Conservation (phyloP, 2,113 vertebrate genomes). For the Neolamprologus sp. region DNA sequence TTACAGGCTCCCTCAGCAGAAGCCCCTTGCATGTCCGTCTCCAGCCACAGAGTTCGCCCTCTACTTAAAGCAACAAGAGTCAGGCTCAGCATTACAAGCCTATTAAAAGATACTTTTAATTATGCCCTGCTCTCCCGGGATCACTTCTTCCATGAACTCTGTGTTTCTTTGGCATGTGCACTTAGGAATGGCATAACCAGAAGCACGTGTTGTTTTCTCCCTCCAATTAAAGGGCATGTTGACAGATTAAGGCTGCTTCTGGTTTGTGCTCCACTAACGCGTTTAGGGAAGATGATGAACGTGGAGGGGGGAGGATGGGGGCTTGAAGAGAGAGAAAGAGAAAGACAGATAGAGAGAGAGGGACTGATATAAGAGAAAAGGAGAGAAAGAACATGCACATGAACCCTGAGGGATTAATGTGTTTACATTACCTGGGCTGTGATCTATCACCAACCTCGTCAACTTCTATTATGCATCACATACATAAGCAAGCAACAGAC, state of each 20-base stretch:
- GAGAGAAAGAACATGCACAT: constrained; percentile 45
- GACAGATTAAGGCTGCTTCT: constrained; percentile 69
- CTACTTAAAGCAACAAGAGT: constrained; percentile 73
- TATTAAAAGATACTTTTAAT: constrained; percentile 69
- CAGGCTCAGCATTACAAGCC: constrained; percentile 64
- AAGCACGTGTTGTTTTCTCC: constrained; percentile 65
- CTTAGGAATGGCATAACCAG: constrained; percentile 60
- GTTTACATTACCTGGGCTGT: constrained; percentile 72
- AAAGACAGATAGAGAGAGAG: background rate
- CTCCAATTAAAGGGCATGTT: constrained; percentile 73
- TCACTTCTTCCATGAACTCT: constrained; percentile 50
- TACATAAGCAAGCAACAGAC: constrained; percentile 59
- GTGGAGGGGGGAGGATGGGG: background rate
- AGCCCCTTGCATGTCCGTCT: constrained; percentile 55
- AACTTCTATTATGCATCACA: constrained; percentile 66
- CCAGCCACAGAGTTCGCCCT: constrained; percentile 62
- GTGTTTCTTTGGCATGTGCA: constrained; percentile 53
- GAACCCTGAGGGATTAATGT: constrained; percentile 69
- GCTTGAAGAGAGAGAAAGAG: background rate
- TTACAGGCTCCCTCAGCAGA: constrained; percentile 68
- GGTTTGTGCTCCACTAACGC: constrained; percentile 68
- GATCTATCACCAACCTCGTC: constrained; percentile 73
- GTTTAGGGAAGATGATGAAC: constrained; percentile 66
- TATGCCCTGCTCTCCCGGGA: constrained; percentile 53
- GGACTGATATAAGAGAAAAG: background rate